Evolutionary conservation across 2,888 invertebrate genomes (phyloP).

Genomic region (Drepanosiphum platanoidis): DNA sequence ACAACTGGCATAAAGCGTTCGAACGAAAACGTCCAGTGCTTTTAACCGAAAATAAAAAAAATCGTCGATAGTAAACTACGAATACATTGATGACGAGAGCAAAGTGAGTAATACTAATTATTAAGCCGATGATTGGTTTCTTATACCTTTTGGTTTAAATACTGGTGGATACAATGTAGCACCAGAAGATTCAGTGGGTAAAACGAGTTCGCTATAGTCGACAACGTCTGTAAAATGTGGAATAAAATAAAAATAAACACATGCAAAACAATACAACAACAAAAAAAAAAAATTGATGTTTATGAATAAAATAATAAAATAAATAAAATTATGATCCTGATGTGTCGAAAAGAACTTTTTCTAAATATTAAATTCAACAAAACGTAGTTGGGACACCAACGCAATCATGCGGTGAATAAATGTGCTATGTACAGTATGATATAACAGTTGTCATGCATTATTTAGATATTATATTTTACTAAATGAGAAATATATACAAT

Average conservation of each 20-base stretch:
- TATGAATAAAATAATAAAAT: constrained; percentile 63
- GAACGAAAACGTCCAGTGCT: neutral
- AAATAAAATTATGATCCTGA: constrained; percentile 56
- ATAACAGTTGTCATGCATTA: constrained; percentile 45
- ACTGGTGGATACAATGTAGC: constrained; percentile 77
- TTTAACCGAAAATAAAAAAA: neutral
- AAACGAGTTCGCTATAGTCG: constrained; percentile 78
- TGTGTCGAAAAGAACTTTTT: constrained; percentile 15
- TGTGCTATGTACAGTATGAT: constrained; percentile 51
- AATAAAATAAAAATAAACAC: constrained; percentile 64
- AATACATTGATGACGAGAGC: neutral
- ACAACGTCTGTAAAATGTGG: constrained; percentile 75
- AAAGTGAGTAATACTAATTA: constrained; percentile 23
- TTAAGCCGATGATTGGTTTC: constrained; percentile 20
- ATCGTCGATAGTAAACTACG: neutral
- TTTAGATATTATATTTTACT: neutral
- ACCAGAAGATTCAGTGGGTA: constrained; percentile 81
- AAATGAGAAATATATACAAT: constrained; percentile 49
- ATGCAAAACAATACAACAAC: constrained; percentile 61
- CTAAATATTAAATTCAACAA: constrained; percentile 36
- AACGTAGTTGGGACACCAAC: constrained; percentile 44
- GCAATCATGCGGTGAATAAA: constrained; percentile 57
- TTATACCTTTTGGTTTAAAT: constrained; percentile 77
- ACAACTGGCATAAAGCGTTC: neutral
- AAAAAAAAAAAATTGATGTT: constrained; percentile 44